Evolutionary conservation across 2,888 invertebrate species (phyloP).

Genomic region (Meteorus cinctellus): DNA sequence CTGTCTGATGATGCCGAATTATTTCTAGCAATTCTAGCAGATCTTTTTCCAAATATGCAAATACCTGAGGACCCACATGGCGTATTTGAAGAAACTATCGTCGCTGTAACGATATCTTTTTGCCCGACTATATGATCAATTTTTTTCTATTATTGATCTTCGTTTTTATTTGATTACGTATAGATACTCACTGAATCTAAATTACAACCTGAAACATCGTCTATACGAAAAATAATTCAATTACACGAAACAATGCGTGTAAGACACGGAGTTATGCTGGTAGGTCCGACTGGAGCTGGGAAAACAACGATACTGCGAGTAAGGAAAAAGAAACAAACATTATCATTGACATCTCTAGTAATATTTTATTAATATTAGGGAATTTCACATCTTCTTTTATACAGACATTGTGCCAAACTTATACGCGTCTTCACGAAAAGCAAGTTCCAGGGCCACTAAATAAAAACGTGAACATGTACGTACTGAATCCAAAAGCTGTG

Average conservation of each 20-base stretch:
- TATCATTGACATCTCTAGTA: too few relatives aligned
- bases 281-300: conserved; percentile 92
- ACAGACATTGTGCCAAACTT: conserved; percentile 82
- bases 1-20: conserved; percentile 87
- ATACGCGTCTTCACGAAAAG: conserved; percentile 79
- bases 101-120: conserved; percentile 57
- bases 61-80: conserved; percentile 88
- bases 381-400: conserved; percentile 44
- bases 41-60: conserved; percentile 89
- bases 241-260: conserved; percentile 93
- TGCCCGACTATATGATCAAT: not conserved
- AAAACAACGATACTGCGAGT: conserved; percentile 86
- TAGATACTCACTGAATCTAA: conserved; percentile 76
- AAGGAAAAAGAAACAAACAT: conserved; percentile 55
- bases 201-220: conserved; percentile 80
- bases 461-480: conserved; percentile 84
- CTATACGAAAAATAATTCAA: conserved; percentile 86
- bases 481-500: conserved; percentile 92
- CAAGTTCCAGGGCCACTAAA: conserved; percentile 78
- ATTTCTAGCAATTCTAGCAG: conserved; percentile 90
- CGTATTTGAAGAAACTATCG: conserved; percentile 79
- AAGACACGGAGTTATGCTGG: conserved; percentile 93
- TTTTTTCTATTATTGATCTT: conserved; percentile 65
- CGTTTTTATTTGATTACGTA: conserved; percentile 17
- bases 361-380: not conserved